Conservation (phyloP, 2,888 invertebrate genomes). For the Spicauda simplicius region DNA sequence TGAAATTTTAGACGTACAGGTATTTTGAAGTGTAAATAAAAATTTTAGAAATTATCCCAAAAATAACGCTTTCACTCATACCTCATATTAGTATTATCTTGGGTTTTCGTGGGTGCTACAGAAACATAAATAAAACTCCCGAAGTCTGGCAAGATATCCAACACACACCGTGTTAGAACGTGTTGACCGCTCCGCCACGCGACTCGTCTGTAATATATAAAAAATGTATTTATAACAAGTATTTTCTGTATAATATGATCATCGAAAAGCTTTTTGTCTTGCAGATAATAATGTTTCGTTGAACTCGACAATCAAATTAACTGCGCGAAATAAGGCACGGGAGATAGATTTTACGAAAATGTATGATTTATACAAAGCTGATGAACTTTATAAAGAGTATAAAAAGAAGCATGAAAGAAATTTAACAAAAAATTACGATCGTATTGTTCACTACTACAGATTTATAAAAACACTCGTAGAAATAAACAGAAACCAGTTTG, state of each 20-base stretch:
- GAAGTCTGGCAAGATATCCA: no score
- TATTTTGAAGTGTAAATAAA: no score
- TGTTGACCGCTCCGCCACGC: no score
- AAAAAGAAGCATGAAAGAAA: slow-evolving; percentile 46
- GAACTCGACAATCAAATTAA: slow-evolving; percentile 38
- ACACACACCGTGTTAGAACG: no score
- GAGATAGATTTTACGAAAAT: slow-evolving; percentile 47
- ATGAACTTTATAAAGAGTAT: slow-evolving; percentile 53
- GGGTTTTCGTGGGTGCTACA: no score
- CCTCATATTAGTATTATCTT: no score
- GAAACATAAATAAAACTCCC: no score
- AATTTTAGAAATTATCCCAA: no score
- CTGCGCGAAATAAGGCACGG: slow-evolving; percentile 36
- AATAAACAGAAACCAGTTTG: slow-evolving; percentile 53
- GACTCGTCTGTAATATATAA: no score
- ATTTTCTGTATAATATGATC: not conserved
- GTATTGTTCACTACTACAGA: slow-evolving; percentile 52
- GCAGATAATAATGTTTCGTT: slow-evolving; percentile 51
- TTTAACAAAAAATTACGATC: slow-evolving; percentile 44
- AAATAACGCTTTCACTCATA: no score
- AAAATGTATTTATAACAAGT: no score
- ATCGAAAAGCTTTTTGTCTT: slow-evolving; percentile 16
- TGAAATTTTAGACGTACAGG: no score
- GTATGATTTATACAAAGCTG: slow-evolving; percentile 56
- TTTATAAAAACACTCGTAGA: slow-evolving; percentile 64